A percentile compares a stretch with the other conserved stretches of the same genome.
Evolutionary conservation across 2,797 vertebrate species (phyloP).

Genomic region (Steatocranus sp.): DNA sequence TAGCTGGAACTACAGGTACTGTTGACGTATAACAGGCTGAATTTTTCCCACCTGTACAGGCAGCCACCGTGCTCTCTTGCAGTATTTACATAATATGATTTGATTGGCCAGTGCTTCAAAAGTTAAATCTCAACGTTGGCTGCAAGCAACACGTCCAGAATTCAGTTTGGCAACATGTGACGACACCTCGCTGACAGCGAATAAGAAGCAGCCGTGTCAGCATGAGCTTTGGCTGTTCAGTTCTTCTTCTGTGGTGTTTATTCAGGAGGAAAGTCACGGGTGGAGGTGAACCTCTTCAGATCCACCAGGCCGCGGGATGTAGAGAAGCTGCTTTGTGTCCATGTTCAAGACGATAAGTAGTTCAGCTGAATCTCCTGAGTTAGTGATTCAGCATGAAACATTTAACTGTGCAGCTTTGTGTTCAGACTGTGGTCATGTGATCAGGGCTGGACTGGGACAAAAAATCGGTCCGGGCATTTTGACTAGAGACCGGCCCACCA

Average conservation of each 20-base stretch:
- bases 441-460: not conserved
- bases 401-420: not conserved
- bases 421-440: not conserved
- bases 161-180: not conserved
- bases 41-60: fast-evolving
- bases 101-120: not conserved
- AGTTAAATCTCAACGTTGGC: fast-evolving
- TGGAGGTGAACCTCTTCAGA: not conserved
- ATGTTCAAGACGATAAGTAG: conserved; percentile 18
- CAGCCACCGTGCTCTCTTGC: not conserved
- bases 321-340: not conserved
- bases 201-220: not conserved
- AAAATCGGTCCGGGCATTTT: not conserved
- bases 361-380: conserved; percentile 9
- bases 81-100: not conserved
- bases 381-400: conserved; percentile 27
- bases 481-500: fast-evolving
- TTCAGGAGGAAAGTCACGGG: fast-evolving
- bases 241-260: not conserved
- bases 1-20: not conserved
- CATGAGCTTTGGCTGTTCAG: not conserved
- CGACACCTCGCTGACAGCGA: not conserved
- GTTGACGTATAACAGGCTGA: not conserved
- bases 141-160: not conserved
- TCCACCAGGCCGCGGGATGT: fast-evolving